Percentiles rank a stretch among this genome's conserved stretches.
Evolutionary conservation across 1,140 invertebrate genomes (phyloP).

Genomic region (Drosophila erecta): DNA sequence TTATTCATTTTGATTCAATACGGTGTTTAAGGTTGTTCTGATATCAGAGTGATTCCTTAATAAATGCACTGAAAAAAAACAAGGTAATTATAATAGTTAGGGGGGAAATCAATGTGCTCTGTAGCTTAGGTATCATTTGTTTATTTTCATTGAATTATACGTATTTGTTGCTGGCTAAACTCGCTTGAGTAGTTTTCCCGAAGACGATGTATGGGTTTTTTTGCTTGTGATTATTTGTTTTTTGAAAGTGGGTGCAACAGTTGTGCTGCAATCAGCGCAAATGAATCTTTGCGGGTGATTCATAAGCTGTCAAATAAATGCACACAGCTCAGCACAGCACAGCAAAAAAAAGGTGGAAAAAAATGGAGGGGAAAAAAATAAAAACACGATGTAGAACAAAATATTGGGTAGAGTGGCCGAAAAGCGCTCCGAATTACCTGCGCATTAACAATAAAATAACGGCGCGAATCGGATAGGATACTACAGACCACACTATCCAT

Average conservation of each 20-base stretch:
- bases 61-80: slow-evolving; percentile 1
- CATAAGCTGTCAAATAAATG: slow-evolving; percentile 14
- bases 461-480: slow-evolving; percentile 11
- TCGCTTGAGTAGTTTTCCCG: not conserved
- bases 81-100: not conserved
- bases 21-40: not conserved
- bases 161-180: not conserved
- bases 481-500: not conserved
- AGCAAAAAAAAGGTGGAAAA: not conserved
- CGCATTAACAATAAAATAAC: slow-evolving; percentile 18
- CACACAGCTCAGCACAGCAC: slow-evolving; percentile 1
- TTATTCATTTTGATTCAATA: not conserved
- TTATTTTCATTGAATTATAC: not conserved
- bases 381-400: slow-evolving; percentile 7
- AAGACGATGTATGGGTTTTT: not conserved
- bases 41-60: not conserved
- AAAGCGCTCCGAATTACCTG: slow-evolving; percentile 12
- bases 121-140: not conserved
- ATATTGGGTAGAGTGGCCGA: slow-evolving; percentile 2
- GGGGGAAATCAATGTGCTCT: not conserved
- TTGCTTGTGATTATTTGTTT: not conserved
- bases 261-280: slow-evolving; percentile 14
- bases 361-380: not conserved
- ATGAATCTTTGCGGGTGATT: slow-evolving; percentile 10
- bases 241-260: slow-evolving; percentile 10